A percentile compares a stretch with the other conserved stretches of the same genome.
Evolutionary conservation across 2,797 vertebrate genomes (phyloP).

Genomic region (Trematomus bernacchii): DNA sequence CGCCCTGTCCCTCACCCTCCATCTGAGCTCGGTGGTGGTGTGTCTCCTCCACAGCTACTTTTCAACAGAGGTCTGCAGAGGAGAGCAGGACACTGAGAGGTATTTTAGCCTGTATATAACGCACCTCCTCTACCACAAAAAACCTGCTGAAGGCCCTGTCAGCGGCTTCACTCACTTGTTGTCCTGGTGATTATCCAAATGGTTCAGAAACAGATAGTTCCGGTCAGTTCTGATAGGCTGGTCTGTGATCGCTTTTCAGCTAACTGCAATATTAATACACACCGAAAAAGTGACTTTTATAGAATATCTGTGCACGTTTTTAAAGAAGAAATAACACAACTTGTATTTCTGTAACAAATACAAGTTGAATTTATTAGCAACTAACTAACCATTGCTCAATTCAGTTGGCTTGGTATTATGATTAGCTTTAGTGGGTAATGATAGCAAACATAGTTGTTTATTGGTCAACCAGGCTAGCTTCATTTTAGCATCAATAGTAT

Average conservation of each 20-base stretch:
- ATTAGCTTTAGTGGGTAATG: slow-evolving; percentile 5
- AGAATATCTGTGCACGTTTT: background rate
- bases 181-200: background rate
- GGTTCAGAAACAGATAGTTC: slow-evolving; percentile 11
- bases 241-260: background rate
- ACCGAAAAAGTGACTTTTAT: background rate
- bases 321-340: background rate
- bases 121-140: background rate
- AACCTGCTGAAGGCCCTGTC: background rate
- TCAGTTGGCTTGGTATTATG: background rate
- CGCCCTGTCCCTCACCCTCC: slow-evolving; percentile 89
- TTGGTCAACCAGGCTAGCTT: background rate
- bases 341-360: background rate
- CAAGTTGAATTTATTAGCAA: background rate
- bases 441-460: background rate
- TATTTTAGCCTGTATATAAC: slow-evolving; percentile 59
- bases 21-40: slow-evolving; percentile 87
- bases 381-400: background rate
- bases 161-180: background rate
- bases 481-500: background rate
- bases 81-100: slow-evolving; percentile 86
- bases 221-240: slow-evolving; percentile 8
- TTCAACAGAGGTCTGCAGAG: slow-evolving; percentile 88
- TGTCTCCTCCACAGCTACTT: slow-evolving; percentile 91
- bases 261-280: background rate